A percentile compares a stretch with the other conserved stretches of the same genome.
Conservation (phyloP, 2,113 vertebrate species). For the Haliaeetus leucogaster region DNA sequence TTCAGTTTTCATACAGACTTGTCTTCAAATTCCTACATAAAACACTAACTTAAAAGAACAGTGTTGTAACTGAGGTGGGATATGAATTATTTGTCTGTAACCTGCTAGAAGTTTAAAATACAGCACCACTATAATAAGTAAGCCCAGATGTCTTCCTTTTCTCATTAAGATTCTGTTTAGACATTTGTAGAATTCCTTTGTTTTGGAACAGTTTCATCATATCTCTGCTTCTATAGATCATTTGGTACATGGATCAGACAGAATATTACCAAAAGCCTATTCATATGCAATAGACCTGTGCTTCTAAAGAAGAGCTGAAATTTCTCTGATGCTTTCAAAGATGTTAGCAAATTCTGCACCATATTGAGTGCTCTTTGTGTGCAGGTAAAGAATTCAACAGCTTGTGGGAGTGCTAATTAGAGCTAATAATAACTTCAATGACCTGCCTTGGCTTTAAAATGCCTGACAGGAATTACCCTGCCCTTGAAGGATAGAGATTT, state of each 20-base stretch:
- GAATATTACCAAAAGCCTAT: not conserved
- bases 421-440: constrained; percentile 34
- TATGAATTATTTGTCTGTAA: not conserved
- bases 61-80: not conserved
- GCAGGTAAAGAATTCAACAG: constrained; percentile 1
- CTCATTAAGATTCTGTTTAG: not conserved
- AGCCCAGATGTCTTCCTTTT: not conserved
- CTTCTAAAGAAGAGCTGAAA: not conserved
- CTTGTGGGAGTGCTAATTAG: constrained; percentile 35
- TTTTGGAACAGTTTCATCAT: not conserved
- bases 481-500: not conserved
- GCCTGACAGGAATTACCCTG: not conserved
- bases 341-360: not conserved
- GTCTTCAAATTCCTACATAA: not conserved
- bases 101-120: not conserved
- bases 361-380: constrained; percentile 15
- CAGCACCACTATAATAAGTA: not conserved
- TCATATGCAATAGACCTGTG: not conserved
- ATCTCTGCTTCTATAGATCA: not conserved
- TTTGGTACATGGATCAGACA: not conserved
- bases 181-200: not conserved
- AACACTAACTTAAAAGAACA: not conserved
- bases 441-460: constrained; percentile 46
- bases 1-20: not conserved
- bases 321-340: not conserved